Conservation (phyloP, 2,113 vertebrate species). For the Nothocercus julius region DNA sequence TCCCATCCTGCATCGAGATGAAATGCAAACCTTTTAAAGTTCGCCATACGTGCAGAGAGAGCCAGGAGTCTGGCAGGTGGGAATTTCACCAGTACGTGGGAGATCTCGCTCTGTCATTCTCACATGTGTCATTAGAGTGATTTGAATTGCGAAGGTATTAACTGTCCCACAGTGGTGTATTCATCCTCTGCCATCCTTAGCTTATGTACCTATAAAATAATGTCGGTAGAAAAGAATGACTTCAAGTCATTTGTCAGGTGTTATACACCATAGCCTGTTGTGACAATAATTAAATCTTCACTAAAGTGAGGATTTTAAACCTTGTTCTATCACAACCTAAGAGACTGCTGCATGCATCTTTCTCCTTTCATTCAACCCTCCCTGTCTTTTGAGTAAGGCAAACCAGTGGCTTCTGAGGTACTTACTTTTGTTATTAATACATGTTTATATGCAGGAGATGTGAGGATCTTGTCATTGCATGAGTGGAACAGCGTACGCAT, state of each 20-base stretch:
- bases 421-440: background rate
- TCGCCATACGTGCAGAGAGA: background rate
- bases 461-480: background rate
- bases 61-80: background rate
- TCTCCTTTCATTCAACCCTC: too few species aligned
- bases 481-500: background rate
- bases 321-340: too few species aligned
- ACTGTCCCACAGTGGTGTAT: background rate
- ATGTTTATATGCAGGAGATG: background rate
- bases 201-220: background rate
- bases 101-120: background rate
- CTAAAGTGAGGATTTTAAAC: background rate
- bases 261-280: background rate
- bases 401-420: background rate
- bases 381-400: too few species aligned
- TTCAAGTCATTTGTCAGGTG: background rate
- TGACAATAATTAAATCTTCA: background rate
- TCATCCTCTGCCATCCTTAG: background rate
- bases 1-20: background rate
- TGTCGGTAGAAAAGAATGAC: background rate
- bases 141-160: background rate
- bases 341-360: too few species aligned
- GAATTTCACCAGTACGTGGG: background rate
- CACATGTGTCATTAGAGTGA: background rate
- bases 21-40: constrained; percentile 10